Conservation (phyloP, 1,140 invertebrate genomes). For the Drosophila miranda region DNA sequence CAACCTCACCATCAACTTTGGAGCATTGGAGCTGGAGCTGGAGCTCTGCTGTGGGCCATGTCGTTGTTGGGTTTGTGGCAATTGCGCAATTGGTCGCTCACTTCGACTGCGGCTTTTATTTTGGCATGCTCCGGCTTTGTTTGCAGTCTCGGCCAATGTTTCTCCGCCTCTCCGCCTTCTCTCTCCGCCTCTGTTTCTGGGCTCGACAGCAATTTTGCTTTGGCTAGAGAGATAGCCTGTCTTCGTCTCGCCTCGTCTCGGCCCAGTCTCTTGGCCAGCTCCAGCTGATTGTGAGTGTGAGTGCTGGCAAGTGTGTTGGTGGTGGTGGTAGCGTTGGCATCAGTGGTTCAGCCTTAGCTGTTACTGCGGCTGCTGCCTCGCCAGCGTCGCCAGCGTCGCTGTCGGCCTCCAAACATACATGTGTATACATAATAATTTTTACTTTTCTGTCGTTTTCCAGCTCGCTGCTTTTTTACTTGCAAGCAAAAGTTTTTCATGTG, state of each 20-base stretch:
- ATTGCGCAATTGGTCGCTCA: constrained; percentile 73
- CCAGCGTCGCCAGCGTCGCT: constrained; percentile 32
- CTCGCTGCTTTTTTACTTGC: constrained; percentile 80
- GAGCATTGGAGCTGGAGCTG: constrained; percentile 7
- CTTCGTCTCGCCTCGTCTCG: constrained; percentile 18
- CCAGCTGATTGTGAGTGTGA: constrained; percentile 21
- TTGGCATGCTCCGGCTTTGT: constrained; percentile 44
- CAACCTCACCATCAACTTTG: not conserved
- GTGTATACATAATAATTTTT: constrained; percentile 76
- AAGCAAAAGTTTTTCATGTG: constrained; percentile 80
- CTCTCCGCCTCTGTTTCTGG: constrained; percentile 13
- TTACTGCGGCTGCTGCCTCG: constrained; percentile 28
- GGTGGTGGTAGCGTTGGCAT: constrained; percentile 42
- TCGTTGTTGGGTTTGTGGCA: constrained; percentile 16
- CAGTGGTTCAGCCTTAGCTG: constrained; percentile 40
- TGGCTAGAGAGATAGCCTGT: constrained; percentile 12
- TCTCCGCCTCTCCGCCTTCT: not conserved
- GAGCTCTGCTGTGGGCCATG: not conserved
- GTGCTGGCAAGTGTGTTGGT: constrained; percentile 33
- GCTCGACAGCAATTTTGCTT: constrained; percentile 37
- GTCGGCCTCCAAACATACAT: constrained; percentile 74
- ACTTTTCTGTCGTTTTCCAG: constrained; percentile 76
- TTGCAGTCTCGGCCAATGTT: constrained; percentile 29
- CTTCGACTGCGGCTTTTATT: constrained; percentile 54
- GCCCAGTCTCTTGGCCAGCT: not conserved